phyloP scores from a whole-genome alignment of 2,797 vertebrate genomes.

The Cichlasoma orientale region DNA sequence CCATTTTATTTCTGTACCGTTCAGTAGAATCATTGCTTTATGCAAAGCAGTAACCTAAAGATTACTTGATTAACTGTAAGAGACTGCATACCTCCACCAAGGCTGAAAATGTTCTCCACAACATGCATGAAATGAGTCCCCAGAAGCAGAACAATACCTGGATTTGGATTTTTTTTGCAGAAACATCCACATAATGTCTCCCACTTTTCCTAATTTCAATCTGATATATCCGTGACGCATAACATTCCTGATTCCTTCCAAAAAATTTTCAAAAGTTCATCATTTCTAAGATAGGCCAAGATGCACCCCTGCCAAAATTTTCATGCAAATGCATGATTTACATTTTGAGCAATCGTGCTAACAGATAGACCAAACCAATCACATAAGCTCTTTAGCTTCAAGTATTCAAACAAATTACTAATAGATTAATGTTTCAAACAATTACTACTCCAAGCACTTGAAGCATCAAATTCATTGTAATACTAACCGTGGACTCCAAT shows the following conservation, averaged over 20 bases:
- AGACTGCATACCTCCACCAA: neutral
- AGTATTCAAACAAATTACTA: neutral
- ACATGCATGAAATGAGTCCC: neutral
- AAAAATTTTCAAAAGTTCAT: neutral
- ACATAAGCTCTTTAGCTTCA: neutral
- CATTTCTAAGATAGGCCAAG: neutral
- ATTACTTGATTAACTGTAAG: neutral
- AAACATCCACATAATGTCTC: neutral
- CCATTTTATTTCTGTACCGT: neutral
- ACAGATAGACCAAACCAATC: neutral
- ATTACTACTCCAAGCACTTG: fast-evolving
- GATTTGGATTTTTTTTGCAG: neutral
- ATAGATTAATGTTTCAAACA: neutral
- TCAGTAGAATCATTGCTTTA: neutral
- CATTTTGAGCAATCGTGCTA: neutral
- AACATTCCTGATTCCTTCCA: neutral
- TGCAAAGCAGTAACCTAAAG: neutral
- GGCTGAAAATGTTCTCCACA: neutral
- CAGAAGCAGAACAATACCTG: neutral
- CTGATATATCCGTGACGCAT: neutral
- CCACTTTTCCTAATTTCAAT: neutral
- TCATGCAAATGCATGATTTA: neutral
- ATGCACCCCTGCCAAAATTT: neutral
- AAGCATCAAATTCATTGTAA: neutral
- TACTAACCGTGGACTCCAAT: neutral